Percentiles rank a stretch among this genome's conserved stretches.
These are phyloP conservation scores for Apogon hyalosoma DNA, from an alignment of 2,797 vertebrate genomes.

Conservation along the genomic window DNA sequence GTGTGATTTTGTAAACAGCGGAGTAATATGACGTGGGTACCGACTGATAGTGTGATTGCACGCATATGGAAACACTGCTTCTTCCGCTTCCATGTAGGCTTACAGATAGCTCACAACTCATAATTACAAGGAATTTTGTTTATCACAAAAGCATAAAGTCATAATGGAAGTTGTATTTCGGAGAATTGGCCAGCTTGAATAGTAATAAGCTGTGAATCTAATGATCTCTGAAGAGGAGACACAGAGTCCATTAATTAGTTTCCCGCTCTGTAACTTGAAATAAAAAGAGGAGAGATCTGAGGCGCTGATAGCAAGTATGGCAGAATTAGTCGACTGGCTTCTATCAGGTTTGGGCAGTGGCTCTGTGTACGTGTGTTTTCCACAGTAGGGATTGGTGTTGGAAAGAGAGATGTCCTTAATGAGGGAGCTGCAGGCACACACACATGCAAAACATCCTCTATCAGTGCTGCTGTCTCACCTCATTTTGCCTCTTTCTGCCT, in stretches of 20 bases:
- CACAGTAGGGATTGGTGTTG: constrained; percentile 24
- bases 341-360: constrained; percentile 29
- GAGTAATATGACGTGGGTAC: not conserved
- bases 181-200: constrained; percentile 46
- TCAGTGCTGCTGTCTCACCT: constrained; percentile 62
- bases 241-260: constrained; percentile 67
- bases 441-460: constrained; percentile 40
- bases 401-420: constrained; percentile 52
- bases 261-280: constrained; percentile 53
- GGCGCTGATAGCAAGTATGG: constrained; percentile 47
- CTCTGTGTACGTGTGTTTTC: constrained; percentile 5
- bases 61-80: constrained; percentile 23
- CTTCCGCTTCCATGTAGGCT: not conserved
- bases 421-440: constrained; percentile 38
- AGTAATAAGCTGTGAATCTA: constrained; percentile 59
- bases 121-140: constrained; percentile 61
- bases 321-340: constrained; percentile 43
- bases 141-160: constrained; percentile 51
- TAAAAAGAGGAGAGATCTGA: constrained; percentile 55
- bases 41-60: not conserved
- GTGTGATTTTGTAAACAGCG: constrained; percentile 30
- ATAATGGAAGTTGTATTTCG: constrained; percentile 61
- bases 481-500: constrained; percentile 48
- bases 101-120: constrained; percentile 48
- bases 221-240: constrained; percentile 62